A percentile compares a stretch with the other conserved stretches of the same genome.
These are phyloP conservation scores for Chionis minor DNA, from an alignment of 2,113 vertebrate species.

Conservation along the genomic window DNA sequence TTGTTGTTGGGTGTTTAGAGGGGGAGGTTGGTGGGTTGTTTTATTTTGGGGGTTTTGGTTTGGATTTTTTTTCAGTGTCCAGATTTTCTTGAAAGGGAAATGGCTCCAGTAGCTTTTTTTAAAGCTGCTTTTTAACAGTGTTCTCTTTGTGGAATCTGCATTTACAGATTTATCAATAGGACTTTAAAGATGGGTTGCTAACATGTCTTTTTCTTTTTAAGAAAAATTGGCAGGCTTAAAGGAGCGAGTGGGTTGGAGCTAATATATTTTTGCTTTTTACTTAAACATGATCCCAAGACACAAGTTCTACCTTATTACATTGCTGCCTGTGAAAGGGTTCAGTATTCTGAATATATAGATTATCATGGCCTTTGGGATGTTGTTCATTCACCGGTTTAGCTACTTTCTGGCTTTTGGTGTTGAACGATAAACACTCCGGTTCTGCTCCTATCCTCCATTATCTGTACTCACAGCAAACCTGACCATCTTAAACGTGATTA, in stretches of 20 bases:
- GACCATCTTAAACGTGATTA: conserved; percentile 58
- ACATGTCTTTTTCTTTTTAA: background rate
- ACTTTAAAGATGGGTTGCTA: background rate
- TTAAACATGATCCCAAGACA: background rate
- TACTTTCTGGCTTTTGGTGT: conserved; percentile 40
- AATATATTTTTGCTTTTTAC: background rate
- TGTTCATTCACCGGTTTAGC: background rate
- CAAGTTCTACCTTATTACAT: background rate
- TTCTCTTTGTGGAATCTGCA: background rate
- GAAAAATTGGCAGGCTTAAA: background rate
- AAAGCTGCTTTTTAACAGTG: background rate
- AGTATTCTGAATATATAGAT: background rate
- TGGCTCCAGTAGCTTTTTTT: background rate
- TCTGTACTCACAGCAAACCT: conserved; percentile 51
- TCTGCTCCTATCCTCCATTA: conserved; percentile 28
- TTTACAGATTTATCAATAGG: background rate
- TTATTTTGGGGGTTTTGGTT: background rate
- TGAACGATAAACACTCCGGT: background rate
- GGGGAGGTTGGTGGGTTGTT: too few species aligned
- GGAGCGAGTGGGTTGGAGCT: background rate
- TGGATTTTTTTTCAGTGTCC: background rate
- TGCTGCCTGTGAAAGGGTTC: background rate
- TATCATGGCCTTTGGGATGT: conserved; percentile 28
- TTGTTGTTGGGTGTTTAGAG: background rate
- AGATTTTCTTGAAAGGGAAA: background rate